These are phyloP conservation scores for Onychomys leucogaster DNA, from an alignment of 2,797 vertebrate species.

Conservation along the genomic window DNA sequence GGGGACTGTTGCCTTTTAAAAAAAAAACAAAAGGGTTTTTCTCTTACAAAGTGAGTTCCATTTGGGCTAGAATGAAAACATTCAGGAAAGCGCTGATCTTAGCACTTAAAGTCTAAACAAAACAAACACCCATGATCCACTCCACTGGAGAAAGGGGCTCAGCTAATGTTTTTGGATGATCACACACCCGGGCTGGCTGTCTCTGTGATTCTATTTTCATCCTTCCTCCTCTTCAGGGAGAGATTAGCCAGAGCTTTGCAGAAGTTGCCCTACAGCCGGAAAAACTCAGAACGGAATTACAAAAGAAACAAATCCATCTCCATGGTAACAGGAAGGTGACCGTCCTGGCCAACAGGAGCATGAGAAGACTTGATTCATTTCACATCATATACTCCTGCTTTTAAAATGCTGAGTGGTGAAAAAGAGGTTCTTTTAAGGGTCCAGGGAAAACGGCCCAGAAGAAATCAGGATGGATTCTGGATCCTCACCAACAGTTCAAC, in stretches of 20 bases:
- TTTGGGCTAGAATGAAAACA: neutral
- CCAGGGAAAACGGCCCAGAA: neutral
- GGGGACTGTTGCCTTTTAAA: neutral
- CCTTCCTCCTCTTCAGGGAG: conserved; percentile 8
- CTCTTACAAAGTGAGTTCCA: neutral
- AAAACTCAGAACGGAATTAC: conserved; percentile 58
- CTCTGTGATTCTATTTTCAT: conserved; percentile 56
- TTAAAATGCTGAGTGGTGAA: conserved; percentile 21
- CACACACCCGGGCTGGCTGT: neutral
- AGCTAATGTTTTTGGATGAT: neutral
- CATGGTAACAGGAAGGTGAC: conserved; percentile 78
- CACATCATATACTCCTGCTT: neutral
- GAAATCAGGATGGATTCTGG: neutral
- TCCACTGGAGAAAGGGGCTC: neutral
- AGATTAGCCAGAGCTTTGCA: conserved; percentile 60
- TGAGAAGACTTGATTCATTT: conserved; percentile 36
- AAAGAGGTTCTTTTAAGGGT: neutral
- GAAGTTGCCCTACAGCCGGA: conserved; percentile 54
- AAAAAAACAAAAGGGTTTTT: neutral
- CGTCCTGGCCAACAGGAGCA: neutral
- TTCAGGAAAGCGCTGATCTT: conserved; percentile 13
- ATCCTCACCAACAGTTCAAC: neutral
- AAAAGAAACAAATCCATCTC: conserved; percentile 80
- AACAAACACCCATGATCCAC: neutral
- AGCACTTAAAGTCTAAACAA: neutral